These are phyloP conservation scores for Melanotaenia duboulayi DNA, from an alignment of 2,113 vertebrate species.

Conservation along the genomic window DNA sequence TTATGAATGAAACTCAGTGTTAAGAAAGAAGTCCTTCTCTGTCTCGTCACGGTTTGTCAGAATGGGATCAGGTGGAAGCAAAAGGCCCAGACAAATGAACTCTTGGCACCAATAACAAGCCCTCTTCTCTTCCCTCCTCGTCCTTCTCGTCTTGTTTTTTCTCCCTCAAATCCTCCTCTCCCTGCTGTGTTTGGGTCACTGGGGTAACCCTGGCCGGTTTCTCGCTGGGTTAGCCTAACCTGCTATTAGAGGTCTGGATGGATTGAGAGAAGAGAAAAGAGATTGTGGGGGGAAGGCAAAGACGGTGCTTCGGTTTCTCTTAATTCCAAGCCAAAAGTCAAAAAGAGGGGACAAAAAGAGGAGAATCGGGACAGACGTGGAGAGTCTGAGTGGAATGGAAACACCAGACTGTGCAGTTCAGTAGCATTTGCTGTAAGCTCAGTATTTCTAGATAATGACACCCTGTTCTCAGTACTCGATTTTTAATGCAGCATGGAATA, in stretches of 20 bases:
- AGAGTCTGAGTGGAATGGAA: slow-evolving; percentile 44
- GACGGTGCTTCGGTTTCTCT: slow-evolving; percentile 23
- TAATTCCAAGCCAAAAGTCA: slow-evolving; percentile 29
- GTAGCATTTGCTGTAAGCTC: slow-evolving; percentile 20
- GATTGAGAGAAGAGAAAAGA: slow-evolving; percentile 64
- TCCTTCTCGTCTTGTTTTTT: slow-evolving; percentile 3
- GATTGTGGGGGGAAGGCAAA: slow-evolving; percentile 50
- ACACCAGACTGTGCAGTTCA: slow-evolving; percentile 24
- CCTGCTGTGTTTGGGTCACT: slow-evolving; percentile 72
- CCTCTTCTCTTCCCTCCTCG: slow-evolving; percentile 8
- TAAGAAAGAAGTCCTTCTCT: neutral
- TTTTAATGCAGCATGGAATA: slow-evolving; percentile 27
- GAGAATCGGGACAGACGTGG: slow-evolving; percentile 15
- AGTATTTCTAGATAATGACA: slow-evolving; percentile 4
- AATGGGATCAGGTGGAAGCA: slow-evolving; percentile 50
- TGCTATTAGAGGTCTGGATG: slow-evolving; percentile 80
- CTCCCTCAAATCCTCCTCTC: slow-evolving; percentile 30
- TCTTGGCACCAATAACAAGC: slow-evolving; percentile 63
- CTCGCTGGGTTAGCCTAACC: slow-evolving; percentile 72
- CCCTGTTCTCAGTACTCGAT: neutral
- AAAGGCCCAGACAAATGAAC: slow-evolving; percentile 53
- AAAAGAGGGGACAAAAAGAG: slow-evolving; percentile 53
- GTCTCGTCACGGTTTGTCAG: slow-evolving; percentile 34
- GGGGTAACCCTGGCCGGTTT: slow-evolving; percentile 77
- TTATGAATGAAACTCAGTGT: neutral